Evolutionary conservation across 1,140 invertebrate genomes (phyloP), one percentile per base, ranked within the genome.

Genomic region (Zelostemma sp.): DNA sequence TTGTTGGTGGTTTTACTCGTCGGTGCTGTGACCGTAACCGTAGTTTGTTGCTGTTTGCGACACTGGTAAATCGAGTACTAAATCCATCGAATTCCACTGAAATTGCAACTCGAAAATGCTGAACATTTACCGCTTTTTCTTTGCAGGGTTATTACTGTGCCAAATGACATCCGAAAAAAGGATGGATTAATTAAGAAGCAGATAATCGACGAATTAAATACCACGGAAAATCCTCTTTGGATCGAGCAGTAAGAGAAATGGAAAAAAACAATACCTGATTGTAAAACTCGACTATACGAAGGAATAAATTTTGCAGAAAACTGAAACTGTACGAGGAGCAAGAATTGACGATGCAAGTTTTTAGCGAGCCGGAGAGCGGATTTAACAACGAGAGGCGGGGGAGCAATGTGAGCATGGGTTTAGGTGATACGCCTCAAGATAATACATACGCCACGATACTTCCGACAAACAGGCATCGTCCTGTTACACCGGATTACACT

Each of bases 191-290:
- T 93, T 14, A 91, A 93, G 53, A 90, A 94, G 58, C 89, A 92
- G 62, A 92, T 95, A 35, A 90, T 95, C 18, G 93, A 95, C 75
- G 93, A 95, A 75, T 82, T 95, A 8, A 92, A 93, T 68, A 95
- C 93, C 1, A 97, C 94, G 0, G 95, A 97, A 82, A 97, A 97
- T 88, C 95, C 95, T 0, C 84, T 97, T 0, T 97, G 95, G 95
- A 93, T 96, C 41, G 95, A 97, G 87, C 94, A 95, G 91, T 93
- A 80, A 88, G 90, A 86, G 48, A 47, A n/a, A 40, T 25, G 11
- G 31, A 47, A 6, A 46, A 31, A 15, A 25, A 21, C 21, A 48
- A 48, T 11, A 48, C 31, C 31, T 48, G 4, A 21, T 25, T 25
- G 31, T 6, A 31, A 31, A 11, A n/a, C n/a, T n/a, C n/a, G n/a